Evolutionary conservation across 2,888 invertebrate genomes (phyloP).

Genomic region (Chrysolina haemoptera): DNA sequence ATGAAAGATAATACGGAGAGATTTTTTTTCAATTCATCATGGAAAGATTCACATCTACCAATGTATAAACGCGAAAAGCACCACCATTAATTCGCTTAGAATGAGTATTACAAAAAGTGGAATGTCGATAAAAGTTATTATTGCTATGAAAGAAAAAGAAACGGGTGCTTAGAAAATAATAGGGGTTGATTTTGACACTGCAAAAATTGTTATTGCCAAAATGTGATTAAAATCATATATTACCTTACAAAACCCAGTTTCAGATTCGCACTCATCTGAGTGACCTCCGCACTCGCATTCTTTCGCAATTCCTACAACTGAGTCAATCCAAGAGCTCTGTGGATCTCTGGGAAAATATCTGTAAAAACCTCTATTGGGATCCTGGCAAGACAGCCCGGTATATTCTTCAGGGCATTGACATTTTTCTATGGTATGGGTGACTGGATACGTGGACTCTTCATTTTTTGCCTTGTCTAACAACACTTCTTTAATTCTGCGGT

Average conservation of each 20-base stretch:
- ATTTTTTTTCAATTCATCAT: no score
- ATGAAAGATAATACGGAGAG: no score
- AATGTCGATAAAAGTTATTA: no score
- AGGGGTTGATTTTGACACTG: no score
- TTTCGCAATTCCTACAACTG: conserved; percentile 82
- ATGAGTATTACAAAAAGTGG: no score
- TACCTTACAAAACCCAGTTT: conserved; percentile 90
- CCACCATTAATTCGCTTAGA: no score
- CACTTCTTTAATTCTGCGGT: conserved; percentile 75
- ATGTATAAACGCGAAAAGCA: no score
- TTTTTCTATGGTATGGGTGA: conserved; percentile 78
- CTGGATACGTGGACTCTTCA: conserved; percentile 70
- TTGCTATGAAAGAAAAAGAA: no score
- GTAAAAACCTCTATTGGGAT: conserved; percentile 87
- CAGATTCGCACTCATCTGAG: conserved; percentile 83
- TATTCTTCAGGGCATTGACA: conserved; percentile 88
- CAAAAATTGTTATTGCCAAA: no score
- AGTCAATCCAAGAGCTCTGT: conserved; percentile 77
- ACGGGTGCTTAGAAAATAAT: no score
- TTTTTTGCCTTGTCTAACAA: conserved; percentile 85
- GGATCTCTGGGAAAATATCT: conserved; percentile 83
- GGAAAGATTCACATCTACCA: no score
- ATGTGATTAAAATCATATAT: no score
- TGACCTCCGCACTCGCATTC: conserved; percentile 88
- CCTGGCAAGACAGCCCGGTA: conserved; percentile 91